Conservation (phyloP, 2,888 invertebrate species). For the Caenorhabditis becei region DNA sequence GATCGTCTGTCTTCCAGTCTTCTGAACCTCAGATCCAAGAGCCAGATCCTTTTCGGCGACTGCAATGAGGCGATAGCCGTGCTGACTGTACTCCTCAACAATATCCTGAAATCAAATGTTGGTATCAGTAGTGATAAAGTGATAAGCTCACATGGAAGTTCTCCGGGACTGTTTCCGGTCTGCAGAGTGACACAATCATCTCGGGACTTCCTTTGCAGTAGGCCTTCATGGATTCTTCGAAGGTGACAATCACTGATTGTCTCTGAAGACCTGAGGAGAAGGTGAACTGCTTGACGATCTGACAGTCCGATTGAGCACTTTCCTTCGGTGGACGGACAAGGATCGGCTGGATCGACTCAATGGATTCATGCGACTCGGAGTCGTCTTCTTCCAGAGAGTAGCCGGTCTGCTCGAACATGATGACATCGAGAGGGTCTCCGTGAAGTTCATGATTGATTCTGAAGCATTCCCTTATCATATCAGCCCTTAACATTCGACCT, state of each 20-base stretch:
- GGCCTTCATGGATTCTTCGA: conserved; percentile 82
- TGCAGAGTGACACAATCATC: conserved; percentile 83
- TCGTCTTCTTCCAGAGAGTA: conserved; percentile 82
- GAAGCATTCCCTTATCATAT: background rate
- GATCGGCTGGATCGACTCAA: conserved; percentile 66
- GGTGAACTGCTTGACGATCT: conserved; percentile 84
- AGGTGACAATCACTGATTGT: conserved; percentile 84
- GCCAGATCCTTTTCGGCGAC: conserved; percentile 83
- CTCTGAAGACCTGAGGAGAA: conserved; percentile 83
- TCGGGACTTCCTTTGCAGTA: conserved; percentile 83
- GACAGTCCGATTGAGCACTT: conserved; percentile 80
- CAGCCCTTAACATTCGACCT: conserved; percentile 49
- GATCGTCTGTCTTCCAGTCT: conserved; percentile 73
- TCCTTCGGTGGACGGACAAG: conserved; percentile 55
- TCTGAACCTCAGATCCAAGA: conserved; percentile 81
- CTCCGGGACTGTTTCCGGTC: conserved; percentile 83
- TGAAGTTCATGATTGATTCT: conserved; percentile 88
- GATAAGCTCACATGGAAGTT: conserved; percentile 81
- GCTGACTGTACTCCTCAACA: conserved; percentile 84
- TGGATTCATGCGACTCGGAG: conserved; percentile 60
- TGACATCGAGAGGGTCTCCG: conserved; percentile 84
- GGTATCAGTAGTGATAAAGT: no score
- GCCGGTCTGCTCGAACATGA: conserved; percentile 80
- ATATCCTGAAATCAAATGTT: no score
- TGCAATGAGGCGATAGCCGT: conserved; percentile 83